These are phyloP conservation scores for Protonibea diacanthus DNA, from an alignment of 2,797 vertebrate genomes.

Conservation along the genomic window DNA sequence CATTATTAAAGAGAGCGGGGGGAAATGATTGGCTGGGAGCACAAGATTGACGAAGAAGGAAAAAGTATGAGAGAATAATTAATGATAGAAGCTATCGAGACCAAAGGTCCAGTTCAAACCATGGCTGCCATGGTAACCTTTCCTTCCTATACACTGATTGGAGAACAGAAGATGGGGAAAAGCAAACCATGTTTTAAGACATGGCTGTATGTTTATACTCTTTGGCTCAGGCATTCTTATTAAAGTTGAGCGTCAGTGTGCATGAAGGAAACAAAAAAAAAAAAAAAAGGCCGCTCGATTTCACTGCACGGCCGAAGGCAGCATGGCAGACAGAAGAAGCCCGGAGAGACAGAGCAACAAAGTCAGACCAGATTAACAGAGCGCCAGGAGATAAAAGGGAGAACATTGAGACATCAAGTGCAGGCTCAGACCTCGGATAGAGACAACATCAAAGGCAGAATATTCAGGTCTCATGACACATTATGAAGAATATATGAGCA, in stretches of 20 bases:
- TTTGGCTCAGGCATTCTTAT: not conserved
- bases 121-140: slow-evolving; percentile 68
- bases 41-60: slow-evolving; percentile 32
- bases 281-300: slow-evolving; percentile 20
- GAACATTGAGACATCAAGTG: slow-evolving; percentile 75
- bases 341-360: slow-evolving; percentile 54
- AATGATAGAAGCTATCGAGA: slow-evolving; percentile 41
- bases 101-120: slow-evolving; percentile 41
- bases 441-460: slow-evolving; percentile 79
- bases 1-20: slow-evolving; percentile 39
- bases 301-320: slow-evolving; percentile 14
- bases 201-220: not conserved
- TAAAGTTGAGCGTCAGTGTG: not conserved
- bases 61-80: slow-evolving; percentile 39
- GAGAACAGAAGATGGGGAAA: slow-evolving; percentile 17
- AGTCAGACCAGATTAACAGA: slow-evolving; percentile 74
- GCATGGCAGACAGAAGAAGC: slow-evolving; percentile 70
- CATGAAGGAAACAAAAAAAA: slow-evolving; percentile 24
- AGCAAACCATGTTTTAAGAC: slow-evolving; percentile 21
- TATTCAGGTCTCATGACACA: slow-evolving; percentile 75
- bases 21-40: slow-evolving; percentile 27
- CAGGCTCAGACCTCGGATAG: slow-evolving; percentile 69
- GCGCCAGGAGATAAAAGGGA: slow-evolving; percentile 68
- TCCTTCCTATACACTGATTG: slow-evolving; percentile 39
- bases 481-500: slow-evolving; percentile 72